Evolutionary conservation across 1,140 invertebrate genomes (phyloP), one percentile per base, ranked within the genome.

Genomic region (Hetaerina americana): DNA sequence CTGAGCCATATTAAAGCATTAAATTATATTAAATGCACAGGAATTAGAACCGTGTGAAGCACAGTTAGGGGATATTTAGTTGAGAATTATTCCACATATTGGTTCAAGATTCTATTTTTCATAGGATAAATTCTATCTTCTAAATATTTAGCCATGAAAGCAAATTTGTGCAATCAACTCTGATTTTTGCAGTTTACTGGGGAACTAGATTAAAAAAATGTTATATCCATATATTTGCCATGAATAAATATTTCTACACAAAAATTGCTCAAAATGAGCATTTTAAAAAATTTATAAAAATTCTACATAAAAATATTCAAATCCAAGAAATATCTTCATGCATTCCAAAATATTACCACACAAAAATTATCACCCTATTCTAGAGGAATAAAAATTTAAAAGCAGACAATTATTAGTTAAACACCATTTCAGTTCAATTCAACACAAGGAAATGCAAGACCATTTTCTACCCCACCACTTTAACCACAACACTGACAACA

Each of bases 11-110:
- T 27, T 29, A 22, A 27, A 70, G 27, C 69, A 70, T 40, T 29
- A 70, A 24, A 27, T 26, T 70, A 70, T 24, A 67, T 26, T 68
- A 68, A 18, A 25, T 15, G 27, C 26, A 22, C 26, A 18, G 27
- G 27, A 25, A 18, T 28, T 1, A 68, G 40, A n/a, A 57, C 40
- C 22, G 40, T 57, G 40, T 57, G 40, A 57, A n/a, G 40, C 40
- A 57, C 40, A 57, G 40, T 57, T 57, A 57, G 40, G 40, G 10
- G 1, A 57, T 5, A 57, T 57, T 57, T 18, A 57, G 22, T n/a
- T 18, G 22, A 70, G 69, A 27, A 49, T 70, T 69, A 69, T 69
- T 69, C 26, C 28, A 28, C 26, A 69, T 69, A 69, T 28, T 27
- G 26, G 29, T 69, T n/a, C 26, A 67, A 67, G 22, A 69, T 27